Base-by-base conservation (phyloP, 2,797 vertebrate species). In the Adrianichthys oophorus region DNA sequence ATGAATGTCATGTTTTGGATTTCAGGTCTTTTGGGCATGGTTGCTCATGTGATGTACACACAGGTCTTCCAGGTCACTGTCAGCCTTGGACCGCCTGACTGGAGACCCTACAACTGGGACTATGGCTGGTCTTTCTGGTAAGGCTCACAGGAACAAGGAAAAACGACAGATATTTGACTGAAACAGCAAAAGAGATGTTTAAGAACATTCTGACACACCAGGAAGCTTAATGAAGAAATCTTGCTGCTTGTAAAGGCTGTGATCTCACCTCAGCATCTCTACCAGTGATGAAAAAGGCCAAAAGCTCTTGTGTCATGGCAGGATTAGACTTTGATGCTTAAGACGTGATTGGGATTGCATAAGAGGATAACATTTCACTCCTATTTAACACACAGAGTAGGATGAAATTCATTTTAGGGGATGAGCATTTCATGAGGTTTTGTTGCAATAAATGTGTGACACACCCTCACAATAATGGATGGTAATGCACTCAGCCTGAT, bases 121-220 rank as follows among this genome's bases (percentile, higher is more conserved):
- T 96, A 96, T 1, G 94, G 94, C 50, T 96, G 94, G 94, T 96
- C 94, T 53, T 96, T 96, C 88, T 94, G 94, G 94, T 96, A 91
- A 41, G 90, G 70, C n/a, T 21, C 48, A 19, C 52, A 46, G 10
- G 50, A 21, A 52, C 48, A 23, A 26, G 41, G 15, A 17, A 15
- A 17, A 67, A 13, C 6, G 1, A 6, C 15, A 6, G 67, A 8
- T 6, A 14, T n/a, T 42, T 1, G 8, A 0, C 0, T 7, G 2
- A 37, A 41, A 6, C 47, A 3, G 23, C 18, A 46, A 54, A 50
- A 14, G 3, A 55, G 46, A 6, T 6, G 19, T 52, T 37, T 19
- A 26, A 7, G 44, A 48, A 23, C 53, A 17, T 37, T 7, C 8
- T 49, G 12, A 26, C 15, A 32, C 23, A 45, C 66, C 40, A n/a